A percentile compares a stretch with the other conserved stretches of the same genome.
These are phyloP conservation scores for Mobula birostris DNA, from an alignment of 2,113 vertebrate genomes.

Conservation along the genomic window DNA sequence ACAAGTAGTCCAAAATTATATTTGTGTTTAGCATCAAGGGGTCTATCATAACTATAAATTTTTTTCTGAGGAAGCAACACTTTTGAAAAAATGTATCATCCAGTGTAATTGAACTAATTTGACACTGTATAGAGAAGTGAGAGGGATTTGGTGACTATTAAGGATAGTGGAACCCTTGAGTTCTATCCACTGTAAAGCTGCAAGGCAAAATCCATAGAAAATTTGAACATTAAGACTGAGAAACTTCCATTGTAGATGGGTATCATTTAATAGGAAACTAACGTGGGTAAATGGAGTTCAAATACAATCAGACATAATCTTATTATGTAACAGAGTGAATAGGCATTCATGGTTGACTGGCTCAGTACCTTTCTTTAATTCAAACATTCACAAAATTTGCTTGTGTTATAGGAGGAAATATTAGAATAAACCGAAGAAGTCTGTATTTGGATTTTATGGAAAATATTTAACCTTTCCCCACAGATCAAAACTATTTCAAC, in stretches of 20 bases:
- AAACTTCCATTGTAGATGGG: neutral
- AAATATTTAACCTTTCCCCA: neutral
- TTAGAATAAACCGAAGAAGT: neutral
- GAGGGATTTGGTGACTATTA: too few relatives aligned
- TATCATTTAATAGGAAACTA: neutral
- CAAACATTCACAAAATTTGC: neutral
- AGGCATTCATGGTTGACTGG: neutral
- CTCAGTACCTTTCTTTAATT: too few relatives aligned
- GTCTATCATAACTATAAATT: too few relatives aligned
- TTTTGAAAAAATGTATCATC: too few relatives aligned
- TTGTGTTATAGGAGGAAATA: neutral
- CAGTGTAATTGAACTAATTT: too few relatives aligned
- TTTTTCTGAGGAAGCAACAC: too few relatives aligned
- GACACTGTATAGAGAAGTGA: too few relatives aligned
- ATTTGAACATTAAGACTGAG: neutral
- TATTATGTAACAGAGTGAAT: neutral
- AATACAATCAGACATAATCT: neutral
- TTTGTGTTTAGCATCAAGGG: too few relatives aligned
- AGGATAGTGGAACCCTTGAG: neutral
- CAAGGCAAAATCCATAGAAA: neutral
- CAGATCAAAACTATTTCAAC: neutral
- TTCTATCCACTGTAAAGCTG: neutral
- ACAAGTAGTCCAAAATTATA: too few relatives aligned
- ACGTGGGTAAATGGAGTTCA: neutral
- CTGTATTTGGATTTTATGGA: neutral